phyloP scores from a whole-genome alignment of 2,113 vertebrate species.

The Cyanoliseus patagonus region DNA sequence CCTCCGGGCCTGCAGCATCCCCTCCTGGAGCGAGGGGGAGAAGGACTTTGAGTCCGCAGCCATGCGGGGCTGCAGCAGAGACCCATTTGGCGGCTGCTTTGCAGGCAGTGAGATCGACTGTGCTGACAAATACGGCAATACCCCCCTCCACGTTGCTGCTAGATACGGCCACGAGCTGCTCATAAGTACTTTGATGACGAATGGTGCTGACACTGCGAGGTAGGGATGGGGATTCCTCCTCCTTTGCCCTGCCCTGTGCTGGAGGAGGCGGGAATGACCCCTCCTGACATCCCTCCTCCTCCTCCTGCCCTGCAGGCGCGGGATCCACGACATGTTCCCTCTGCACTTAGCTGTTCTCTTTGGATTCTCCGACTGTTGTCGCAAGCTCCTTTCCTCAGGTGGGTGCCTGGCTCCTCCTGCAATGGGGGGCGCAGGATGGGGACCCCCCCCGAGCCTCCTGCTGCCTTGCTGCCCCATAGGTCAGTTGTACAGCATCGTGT shows the following conservation, averaged over 20 bases:
- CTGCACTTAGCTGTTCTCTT: conserved; percentile 92
- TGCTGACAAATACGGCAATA: conserved; percentile 89
- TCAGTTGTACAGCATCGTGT: conserved; percentile 91
- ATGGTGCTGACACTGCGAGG: conserved; percentile 91
- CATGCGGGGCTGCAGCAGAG: accelerated
- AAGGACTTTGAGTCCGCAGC: accelerated
- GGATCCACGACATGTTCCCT: conserved; percentile 93
- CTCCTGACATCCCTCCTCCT: background rate
- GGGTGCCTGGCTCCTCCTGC: background rate
- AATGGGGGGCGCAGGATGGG: background rate
- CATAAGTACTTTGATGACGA: conserved; percentile 94
- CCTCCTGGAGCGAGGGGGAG: background rate
- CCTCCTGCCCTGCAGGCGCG: conserved; percentile 74
- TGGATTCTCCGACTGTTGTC: conserved; percentile 96
- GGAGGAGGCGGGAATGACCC: accelerated
- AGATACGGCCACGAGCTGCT: conserved; percentile 94
- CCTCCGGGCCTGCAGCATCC: accelerated
- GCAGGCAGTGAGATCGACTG: conserved; percentile 93
- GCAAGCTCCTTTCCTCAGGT: conserved; percentile 95
- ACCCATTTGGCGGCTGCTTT: background rate
- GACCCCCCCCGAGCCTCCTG: background rate
- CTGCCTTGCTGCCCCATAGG: conserved; percentile 64
- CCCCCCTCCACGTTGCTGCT: conserved; percentile 93
- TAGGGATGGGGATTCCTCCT: conserved; percentile 16
- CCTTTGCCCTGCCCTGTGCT: background rate